Base-by-base conservation (phyloP, 2,888 invertebrate species). In the Pasiphila rectangulata region DNA sequence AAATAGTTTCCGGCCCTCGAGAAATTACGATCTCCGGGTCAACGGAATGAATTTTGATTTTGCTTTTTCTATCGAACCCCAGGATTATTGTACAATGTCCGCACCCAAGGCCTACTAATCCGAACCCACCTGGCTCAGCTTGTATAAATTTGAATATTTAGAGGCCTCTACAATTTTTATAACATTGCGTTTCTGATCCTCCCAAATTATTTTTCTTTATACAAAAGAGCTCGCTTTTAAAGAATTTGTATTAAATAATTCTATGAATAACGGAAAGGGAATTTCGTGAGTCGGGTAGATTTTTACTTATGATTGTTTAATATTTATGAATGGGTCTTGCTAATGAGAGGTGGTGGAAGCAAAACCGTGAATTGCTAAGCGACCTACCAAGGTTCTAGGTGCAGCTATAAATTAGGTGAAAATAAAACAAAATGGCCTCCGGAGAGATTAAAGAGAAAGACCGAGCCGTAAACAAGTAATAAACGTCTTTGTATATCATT, bases 41-140 rank as follows among this genome's bases (percentile, higher is more conserved):
- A 82, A 68, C 69, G 73, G 75, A 82, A 83, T 84, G 83, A 85
- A 85, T 85, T 85, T 81, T 79, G 82, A 83, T 83, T 83, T 75
- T 71, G 79, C 69, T 79, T 79, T 83, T 81, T 79, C 80, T 75
- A 80, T 81, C 60, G 69, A 61, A 59, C 56, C 67, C 57, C 54
- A 56, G 75, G 77, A 77, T 78, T 81, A 79, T 75, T 70, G 70
- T 49, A 64, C 61, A 44, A 51, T 67, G 69, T 68, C 67, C 63
- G 61, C 63, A 52, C 69, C 67, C 59, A 47, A 56, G 20, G 69
- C 69, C 75, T 75, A 74, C 72, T 76, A 76, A 77, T 75, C 75
- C 72, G 75, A 72, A 71, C 70, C 59, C 63, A 63, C 64, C 63
- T 67, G 64, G 60, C 59, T 64, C 60, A 54, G 55, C 71, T 71